Base-by-base conservation (phyloP, 2,888 invertebrate species). In the Gymnocheta viridis region DNA sequence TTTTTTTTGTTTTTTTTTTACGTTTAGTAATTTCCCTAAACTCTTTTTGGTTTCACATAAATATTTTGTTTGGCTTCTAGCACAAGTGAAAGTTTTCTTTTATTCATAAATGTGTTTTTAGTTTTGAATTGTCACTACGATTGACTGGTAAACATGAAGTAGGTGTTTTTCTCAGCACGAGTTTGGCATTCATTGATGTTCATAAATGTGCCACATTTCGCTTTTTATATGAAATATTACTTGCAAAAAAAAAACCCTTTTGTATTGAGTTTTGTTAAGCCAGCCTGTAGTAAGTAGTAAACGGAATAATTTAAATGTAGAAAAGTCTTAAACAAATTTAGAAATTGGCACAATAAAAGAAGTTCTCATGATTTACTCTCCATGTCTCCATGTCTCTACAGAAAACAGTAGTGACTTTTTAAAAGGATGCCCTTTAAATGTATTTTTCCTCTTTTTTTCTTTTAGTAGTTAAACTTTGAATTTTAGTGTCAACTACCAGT, bases 171-270 rank as follows among this genome's bases (percentile, higher is more conserved):
- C 70, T 35, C 54, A 70, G 62, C 79, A 79, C 79, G 79, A 70
- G 79, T 64, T 56, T 60, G 54, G 24, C 27, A 27, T 64, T 76
- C 58, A 77, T 67, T n/a, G n/a, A n/a, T 67, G 67, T 69, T 77
- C 47, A 60, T 44, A 76, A 77, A 66, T 81, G 54, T 81, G 81
- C 51, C 81, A 81, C 66, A 67, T 81, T 81, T 81, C 51, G 60
- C 74, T 81, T 81, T 81, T 67, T 35, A 54, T 56, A 72, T 72
- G 44, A 79, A 56, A n/a, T 47, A 47, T 64, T 64, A 27, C 70
- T 66, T 79, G 27, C 9, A 0, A 29, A 38, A 41, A 32, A 49
- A 44, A 70, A 56, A 19, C 64, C 72, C 56, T 44, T 79, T 78
- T 77, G 58, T 67, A 9, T 49, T n/a, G 2, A 14, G 38, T 0